Evolutionary conservation across 2,888 invertebrate genomes (phyloP).

Genomic region (Hirtodrosophila trivittata): DNA sequence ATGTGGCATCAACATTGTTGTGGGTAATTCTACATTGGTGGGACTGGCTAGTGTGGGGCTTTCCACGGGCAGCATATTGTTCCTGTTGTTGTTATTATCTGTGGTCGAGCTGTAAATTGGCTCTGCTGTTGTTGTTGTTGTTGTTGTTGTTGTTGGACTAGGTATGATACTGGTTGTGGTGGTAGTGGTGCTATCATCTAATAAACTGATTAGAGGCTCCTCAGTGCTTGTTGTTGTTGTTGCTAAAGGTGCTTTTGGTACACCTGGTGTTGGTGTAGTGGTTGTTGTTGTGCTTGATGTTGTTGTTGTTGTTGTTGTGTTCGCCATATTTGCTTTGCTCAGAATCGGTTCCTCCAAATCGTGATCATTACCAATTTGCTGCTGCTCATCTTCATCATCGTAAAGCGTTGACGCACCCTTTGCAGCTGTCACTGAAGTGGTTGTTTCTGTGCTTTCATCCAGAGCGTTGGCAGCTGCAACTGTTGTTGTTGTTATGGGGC

Average conservation of each 20-base stretch:
- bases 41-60: conserved; percentile 28
- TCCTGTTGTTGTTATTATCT: conserved; percentile 36
- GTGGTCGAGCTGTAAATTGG: conserved; percentile 43
- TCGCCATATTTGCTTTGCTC: conserved; percentile 53
- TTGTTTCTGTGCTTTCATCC: conserved; percentile 41
- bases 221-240: conserved; percentile 59
- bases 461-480: conserved; percentile 25
- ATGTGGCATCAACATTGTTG: conserved; percentile 35
- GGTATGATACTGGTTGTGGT: conserved; percentile 22
- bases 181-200: conserved; percentile 65
- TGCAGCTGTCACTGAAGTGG: conserved; percentile 29
- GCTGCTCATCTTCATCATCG: conserved; percentile 33
- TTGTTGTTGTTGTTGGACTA: conserved; percentile 9
- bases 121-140: conserved; percentile 47
- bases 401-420: conserved; percentile 27
- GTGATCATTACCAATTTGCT: conserved; percentile 38
- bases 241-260: not conserved
- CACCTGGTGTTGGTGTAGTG: conserved; percentile 40
- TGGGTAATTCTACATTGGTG: conserved; percentile 12
- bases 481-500: conserved; percentile 27
- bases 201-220: conserved; percentile 60
- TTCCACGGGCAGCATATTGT: conserved; percentile 51
- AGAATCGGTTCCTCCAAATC: conserved; percentile 37
- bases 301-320: conserved; percentile 44
- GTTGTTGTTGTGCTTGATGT: conserved; percentile 42